Conservation (phyloP, 2,113 vertebrate genomes). For the Zosterops borbonicus region DNA sequence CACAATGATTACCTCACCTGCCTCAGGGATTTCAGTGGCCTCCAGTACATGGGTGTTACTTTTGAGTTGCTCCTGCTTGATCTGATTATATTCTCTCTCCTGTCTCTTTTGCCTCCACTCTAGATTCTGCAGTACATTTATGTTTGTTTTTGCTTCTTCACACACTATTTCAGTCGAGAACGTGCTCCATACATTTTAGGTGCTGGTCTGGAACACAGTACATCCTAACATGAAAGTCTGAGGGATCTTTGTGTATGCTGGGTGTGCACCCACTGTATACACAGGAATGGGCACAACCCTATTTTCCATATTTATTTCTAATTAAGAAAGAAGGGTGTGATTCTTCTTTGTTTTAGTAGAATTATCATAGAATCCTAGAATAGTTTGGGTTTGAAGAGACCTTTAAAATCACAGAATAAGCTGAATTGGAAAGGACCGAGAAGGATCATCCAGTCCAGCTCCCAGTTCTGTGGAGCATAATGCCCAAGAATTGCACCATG, state of each 20-base stretch:
- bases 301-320: background rate
- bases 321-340: background rate
- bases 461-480: background rate
- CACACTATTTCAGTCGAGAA: accelerated
- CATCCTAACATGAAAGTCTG: background rate
- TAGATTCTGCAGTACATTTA: background rate
- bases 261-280: background rate
- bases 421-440: background rate
- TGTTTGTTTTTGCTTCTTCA: background rate
- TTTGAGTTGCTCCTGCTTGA: background rate
- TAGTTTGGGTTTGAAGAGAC: background rate
- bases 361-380: background rate
- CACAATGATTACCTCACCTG: background rate
- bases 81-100: background rate
- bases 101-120: background rate
- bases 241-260: accelerated
- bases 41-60: background rate
- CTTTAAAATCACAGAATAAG: background rate
- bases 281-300: background rate
- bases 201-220: background rate
- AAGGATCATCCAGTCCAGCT: background rate
- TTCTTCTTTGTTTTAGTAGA: background rate
- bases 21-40: background rate
- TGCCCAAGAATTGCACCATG: background rate
- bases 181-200: background rate